These are phyloP conservation scores for Chionoecetes opilio DNA, from an alignment of 1,140 invertebrate species.

Conservation along the genomic window DNA sequence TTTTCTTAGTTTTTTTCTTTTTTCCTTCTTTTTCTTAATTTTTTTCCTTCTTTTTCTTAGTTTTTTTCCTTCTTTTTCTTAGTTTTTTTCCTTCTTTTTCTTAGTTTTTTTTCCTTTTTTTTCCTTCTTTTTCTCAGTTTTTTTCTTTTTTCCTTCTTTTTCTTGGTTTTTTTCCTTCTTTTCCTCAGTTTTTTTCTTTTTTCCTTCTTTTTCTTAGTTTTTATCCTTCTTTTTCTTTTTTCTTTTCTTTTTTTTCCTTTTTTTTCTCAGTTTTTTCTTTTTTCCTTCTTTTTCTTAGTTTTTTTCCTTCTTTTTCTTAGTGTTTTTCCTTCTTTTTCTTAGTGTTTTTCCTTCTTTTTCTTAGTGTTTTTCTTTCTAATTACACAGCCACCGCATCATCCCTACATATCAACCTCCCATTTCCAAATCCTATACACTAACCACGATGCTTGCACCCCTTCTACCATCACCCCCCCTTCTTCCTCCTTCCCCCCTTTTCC, in stretches of 20 bases:
- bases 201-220: background rate
- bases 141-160: background rate
- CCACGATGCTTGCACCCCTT: background rate
- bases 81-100: no score
- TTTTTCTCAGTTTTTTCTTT: no score
- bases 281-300: background rate
- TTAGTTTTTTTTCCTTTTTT: no score
- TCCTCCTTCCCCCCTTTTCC: background rate
- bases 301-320: background rate
- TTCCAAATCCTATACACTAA: no score
- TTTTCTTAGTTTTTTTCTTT: no score
- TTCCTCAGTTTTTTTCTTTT: background rate
- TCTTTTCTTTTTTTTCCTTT: background rate
- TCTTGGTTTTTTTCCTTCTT: background rate
- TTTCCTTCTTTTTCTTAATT: no score
- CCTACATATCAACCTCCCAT: no score
- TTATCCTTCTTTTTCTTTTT: background rate
- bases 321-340: background rate
- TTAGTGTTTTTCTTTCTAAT: background rate
- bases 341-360: background rate
- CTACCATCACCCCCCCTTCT: background rate
- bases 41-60: no score
- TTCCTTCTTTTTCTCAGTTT: background rate
- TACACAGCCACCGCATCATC: no score
- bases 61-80: no score